Conservation (phyloP, 2,113 vertebrate genomes). For the Syngnathus floridae region DNA sequence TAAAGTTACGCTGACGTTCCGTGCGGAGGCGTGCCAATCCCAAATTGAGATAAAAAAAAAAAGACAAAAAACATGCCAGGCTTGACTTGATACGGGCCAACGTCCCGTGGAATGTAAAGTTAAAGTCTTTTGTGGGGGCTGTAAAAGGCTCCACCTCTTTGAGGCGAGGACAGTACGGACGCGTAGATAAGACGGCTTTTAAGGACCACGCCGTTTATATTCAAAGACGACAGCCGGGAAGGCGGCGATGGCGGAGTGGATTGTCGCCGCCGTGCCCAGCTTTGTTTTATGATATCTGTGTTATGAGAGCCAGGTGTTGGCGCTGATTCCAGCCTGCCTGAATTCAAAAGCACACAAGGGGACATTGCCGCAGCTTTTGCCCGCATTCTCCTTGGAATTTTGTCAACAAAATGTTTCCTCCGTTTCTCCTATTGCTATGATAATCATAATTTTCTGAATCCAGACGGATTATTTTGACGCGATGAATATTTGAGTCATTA, state of each 20-base stretch:
- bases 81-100: conserved; percentile 24
- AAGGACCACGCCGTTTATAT: conserved; percentile 40
- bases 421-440: too few relatives aligned
- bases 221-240: conserved; percentile 27
- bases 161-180: conserved; percentile 41
- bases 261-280: not conserved
- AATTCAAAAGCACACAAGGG: conserved; percentile 1
- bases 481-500: not conserved
- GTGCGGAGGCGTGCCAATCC: not conserved
- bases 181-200: conserved; percentile 44
- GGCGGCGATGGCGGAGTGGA: not conserved
- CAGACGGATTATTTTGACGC: too few relatives aligned
- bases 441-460: too few relatives aligned
- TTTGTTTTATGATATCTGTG: not conserved
- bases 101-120: conserved; percentile 21
- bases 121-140: conserved; percentile 35
- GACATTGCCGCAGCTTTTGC: not conserved
- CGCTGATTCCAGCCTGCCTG: not conserved
- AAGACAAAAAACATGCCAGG: conserved; percentile 5
- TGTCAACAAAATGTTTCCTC: too few relatives aligned
- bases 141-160: conserved; percentile 48
- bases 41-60: not conserved
- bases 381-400: too few relatives aligned
- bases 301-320: conserved; percentile 1
- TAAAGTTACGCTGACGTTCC: not conserved